phyloP scores from a whole-genome alignment of 2,113 vertebrate genomes.

The Nibea albiflora region DNA sequence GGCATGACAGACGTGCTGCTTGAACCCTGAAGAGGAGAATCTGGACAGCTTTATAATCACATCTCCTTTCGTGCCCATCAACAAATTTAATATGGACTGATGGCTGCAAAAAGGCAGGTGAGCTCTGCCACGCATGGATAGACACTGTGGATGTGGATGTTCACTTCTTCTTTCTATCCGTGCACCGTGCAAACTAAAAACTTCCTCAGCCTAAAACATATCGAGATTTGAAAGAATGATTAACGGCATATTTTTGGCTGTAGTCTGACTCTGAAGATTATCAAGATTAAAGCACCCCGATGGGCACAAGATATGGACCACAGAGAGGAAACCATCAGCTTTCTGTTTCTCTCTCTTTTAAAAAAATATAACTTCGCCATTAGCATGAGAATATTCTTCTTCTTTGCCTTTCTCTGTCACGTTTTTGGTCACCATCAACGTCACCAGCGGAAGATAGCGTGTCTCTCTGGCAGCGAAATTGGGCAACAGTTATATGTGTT shows the following conservation, averaged over 20 bases:
- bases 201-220: neutral
- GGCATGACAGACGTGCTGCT: neutral
- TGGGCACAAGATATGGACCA: neutral
- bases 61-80: constrained; percentile 52
- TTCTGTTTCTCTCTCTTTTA: neutral
- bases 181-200: neutral
- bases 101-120: constrained; percentile 31
- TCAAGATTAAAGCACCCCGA: neutral
- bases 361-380: neutral
- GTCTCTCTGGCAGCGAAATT: constrained; percentile 21
- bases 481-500: constrained; percentile 50
- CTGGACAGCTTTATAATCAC: constrained; percentile 44
- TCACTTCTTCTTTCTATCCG: neutral
- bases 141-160: no score
- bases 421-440: neutral
- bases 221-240: neutral
- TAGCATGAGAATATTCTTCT: neutral
- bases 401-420: neutral
- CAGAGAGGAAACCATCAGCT: neutral
- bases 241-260: neutral
- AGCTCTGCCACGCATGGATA: neutral
- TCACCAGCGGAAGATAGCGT: constrained; percentile 35
- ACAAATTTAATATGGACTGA: constrained; percentile 17
- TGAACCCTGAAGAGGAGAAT: constrained; percentile 21
- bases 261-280: neutral